phyloP scores from a whole-genome alignment of 2,113 vertebrate species.

The Paracanthobrama guichenoti region DNA sequence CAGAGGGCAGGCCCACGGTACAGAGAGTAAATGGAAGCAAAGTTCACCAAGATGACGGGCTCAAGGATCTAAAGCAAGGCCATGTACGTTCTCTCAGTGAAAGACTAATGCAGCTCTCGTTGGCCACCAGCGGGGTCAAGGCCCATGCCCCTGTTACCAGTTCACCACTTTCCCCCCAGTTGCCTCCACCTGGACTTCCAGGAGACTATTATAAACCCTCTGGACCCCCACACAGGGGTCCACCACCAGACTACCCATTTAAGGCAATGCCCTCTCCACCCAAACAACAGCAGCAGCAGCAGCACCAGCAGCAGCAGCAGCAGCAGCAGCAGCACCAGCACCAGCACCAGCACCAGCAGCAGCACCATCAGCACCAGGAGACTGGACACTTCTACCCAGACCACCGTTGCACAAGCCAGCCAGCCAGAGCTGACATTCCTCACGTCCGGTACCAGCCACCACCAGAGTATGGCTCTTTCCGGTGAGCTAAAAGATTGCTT shows the following conservation, averaged over 20 bases:
- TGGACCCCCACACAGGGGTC: constrained; percentile 84
- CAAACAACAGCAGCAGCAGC: constrained; percentile 74
- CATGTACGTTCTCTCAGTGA: constrained; percentile 96
- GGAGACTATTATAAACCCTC: constrained; percentile 88
- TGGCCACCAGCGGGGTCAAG: constrained; percentile 95
- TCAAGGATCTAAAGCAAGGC: constrained; percentile 98
- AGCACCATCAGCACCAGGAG: constrained; percentile 77
- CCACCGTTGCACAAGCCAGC: constrained; percentile 82
- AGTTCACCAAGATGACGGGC: constrained; percentile 95
- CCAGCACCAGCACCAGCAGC: constrained; percentile 66
- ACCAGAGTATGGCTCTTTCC: constrained; percentile 94
- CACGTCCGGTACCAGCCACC: constrained; percentile 96
- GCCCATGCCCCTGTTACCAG: constrained; percentile 91
- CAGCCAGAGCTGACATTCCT: constrained; percentile 83
- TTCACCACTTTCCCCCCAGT: constrained; percentile 83
- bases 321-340: constrained; percentile 72
- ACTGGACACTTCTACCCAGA: constrained; percentile 84
- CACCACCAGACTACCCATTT: constrained; percentile 95
- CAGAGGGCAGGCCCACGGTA: constrained; percentile 88
- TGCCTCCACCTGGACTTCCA: constrained; percentile 75
- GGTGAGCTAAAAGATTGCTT: constrained; percentile 74
- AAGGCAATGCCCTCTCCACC: constrained; percentile 83
- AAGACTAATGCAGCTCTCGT: constrained; percentile 94
- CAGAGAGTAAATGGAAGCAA: constrained; percentile 88
- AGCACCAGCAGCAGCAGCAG: constrained; percentile 73